Evolutionary conservation across 2,888 invertebrate species (phyloP).

Genomic region (Dicranocentrus wangi): DNA sequence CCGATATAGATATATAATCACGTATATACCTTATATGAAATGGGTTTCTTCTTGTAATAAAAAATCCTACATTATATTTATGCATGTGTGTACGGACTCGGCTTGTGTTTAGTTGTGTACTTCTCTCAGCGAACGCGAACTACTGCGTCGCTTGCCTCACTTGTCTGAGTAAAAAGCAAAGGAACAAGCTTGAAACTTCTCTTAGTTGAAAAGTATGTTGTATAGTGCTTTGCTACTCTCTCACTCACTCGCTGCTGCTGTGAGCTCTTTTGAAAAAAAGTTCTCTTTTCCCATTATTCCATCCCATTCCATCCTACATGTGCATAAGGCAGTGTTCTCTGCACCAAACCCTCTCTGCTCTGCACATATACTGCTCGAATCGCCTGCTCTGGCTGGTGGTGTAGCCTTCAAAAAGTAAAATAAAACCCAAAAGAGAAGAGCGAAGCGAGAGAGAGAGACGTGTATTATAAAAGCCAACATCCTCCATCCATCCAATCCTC

Average conservation of each 20-base stretch:
- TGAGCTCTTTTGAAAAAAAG: conserved; percentile 29
- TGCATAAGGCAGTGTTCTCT: neutral
- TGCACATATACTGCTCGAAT: neutral
- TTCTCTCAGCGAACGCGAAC: conserved; percentile 18
- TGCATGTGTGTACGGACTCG: neutral
- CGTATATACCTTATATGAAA: neutral
- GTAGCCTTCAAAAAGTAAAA: conserved; percentile 40
- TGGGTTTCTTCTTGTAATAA: conserved; percentile 3
- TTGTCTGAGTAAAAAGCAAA: conserved; percentile 12
- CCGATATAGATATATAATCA: neutral
- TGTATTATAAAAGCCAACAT: conserved; percentile 27
- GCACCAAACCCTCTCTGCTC: neutral
- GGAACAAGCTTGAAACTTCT: conserved; percentile 32
- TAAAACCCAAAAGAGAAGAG: conserved; percentile 28
- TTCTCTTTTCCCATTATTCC: conserved; percentile 15
- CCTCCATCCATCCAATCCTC: conserved; percentile 37
- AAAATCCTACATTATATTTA: conserved; percentile 19
- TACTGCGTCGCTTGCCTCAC: neutral
- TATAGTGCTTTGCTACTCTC: conserved; percentile 14
- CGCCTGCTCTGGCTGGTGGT: neutral
- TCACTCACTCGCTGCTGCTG: conserved; percentile 4
- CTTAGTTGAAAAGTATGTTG: conserved; percentile 2
- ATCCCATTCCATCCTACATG: conserved; percentile 6
- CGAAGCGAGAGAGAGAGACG: neutral
- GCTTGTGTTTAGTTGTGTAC: no score